These are phyloP conservation scores for Etheostoma spectabile DNA, from an alignment of 2,113 vertebrate species.

Conservation along the genomic window DNA sequence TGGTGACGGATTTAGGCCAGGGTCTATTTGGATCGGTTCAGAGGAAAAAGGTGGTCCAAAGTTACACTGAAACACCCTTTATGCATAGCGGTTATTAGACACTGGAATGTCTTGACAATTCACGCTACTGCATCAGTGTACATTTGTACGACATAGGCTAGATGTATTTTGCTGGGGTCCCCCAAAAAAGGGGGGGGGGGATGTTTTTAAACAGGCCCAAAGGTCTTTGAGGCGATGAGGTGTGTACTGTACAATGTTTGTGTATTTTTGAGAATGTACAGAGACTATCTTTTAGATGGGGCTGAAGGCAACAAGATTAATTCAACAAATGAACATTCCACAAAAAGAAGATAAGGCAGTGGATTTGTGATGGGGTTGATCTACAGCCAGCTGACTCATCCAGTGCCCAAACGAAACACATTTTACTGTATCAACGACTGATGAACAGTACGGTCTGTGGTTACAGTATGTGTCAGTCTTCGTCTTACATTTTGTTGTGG, in stretches of 20 bases:
- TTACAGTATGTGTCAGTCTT: slow-evolving; percentile 37
- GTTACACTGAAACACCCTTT: slow-evolving; percentile 82
- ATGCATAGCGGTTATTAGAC: slow-evolving; percentile 82
- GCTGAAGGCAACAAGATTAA: background rate
- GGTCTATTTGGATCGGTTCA: slow-evolving; percentile 66
- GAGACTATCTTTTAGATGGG: slow-evolving; percentile 40
- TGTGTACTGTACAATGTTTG: slow-evolving; percentile 59
- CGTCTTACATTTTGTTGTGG: slow-evolving; percentile 49
- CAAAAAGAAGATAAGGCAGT: background rate
- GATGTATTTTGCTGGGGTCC: slow-evolving; percentile 69
- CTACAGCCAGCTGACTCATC: background rate
- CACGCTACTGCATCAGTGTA: slow-evolving; percentile 75
- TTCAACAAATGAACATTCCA: background rate
- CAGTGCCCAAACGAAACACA: slow-evolving; percentile 13
- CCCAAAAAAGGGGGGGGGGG: too few relatives aligned
- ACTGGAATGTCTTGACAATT: slow-evolving; percentile 82
- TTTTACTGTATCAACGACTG: slow-evolving; percentile 24
- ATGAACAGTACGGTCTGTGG: slow-evolving; percentile 41
- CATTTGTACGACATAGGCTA: slow-evolving; percentile 75
- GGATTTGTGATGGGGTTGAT: background rate
- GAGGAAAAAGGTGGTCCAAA: slow-evolving; percentile 69
- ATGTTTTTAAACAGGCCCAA: slow-evolving; percentile 49
- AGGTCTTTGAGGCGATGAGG: slow-evolving; percentile 19
- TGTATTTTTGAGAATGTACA: slow-evolving; percentile 61
- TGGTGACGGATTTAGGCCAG: slow-evolving; percentile 52